phyloP scores from a whole-genome alignment of 2,888 invertebrate genomes.

The Dicranocentrus wangi region DNA sequence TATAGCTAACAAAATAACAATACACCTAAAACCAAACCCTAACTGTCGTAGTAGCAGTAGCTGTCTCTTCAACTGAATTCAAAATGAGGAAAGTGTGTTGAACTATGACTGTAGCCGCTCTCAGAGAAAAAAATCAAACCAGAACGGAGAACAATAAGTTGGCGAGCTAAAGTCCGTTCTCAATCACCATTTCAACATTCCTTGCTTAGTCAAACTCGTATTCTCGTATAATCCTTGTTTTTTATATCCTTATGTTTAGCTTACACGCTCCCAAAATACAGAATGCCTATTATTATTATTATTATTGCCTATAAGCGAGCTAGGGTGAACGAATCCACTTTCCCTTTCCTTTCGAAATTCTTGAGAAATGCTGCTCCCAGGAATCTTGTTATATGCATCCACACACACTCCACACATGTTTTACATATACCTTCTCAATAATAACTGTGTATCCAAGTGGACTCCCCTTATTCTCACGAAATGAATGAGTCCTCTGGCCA shows the following conservation, averaged over 20 bases:
- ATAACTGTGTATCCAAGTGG: not conserved
- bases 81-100: constrained; percentile 37
- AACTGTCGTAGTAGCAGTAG: no score
- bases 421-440: not conserved
- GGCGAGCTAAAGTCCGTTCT: not conserved
- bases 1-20: no score
- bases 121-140: not conserved
- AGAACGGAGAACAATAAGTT: constrained; percentile 4
- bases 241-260: not conserved
- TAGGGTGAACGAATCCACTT: constrained; percentile 29
- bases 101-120: no score
- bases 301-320: not conserved
- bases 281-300: not conserved
- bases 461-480: constrained; percentile 4
- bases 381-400: not conserved
- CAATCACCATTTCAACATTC: constrained; percentile 7
- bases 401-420: not conserved
- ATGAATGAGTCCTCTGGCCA: not conserved
- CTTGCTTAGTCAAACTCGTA: not conserved
- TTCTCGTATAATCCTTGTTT: no score
- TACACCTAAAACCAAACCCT: no score
- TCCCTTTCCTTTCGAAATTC: constrained; percentile 39
- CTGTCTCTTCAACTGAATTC: constrained; percentile 9
- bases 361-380: not conserved
- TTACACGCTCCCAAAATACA: not conserved